Conservation (phyloP, 2,113 vertebrate species). For the Typhlomys cinereus region DNA sequence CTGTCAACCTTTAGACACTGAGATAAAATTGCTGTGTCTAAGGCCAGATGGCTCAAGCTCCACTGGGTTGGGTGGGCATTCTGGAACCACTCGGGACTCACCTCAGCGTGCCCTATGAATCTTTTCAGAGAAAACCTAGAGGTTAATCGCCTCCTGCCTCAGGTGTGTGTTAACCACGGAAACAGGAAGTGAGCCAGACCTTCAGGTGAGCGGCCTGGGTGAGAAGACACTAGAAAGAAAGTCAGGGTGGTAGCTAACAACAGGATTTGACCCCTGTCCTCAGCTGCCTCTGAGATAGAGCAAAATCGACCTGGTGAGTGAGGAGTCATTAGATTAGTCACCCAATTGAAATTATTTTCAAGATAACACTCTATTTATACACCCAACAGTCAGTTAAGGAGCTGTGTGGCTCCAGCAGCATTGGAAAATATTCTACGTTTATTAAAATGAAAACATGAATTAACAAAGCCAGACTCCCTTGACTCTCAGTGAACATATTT, state of each 20-base stretch:
- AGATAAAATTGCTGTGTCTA: not conserved
- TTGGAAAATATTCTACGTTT: slow-evolving; percentile 38
- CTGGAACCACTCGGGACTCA: not conserved
- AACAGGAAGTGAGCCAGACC: not conserved
- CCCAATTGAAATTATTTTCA: slow-evolving; percentile 57
- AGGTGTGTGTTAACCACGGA: not conserved
- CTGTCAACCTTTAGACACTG: not conserved
- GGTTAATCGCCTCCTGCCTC: not conserved
- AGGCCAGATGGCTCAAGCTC: not conserved
- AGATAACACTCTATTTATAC: slow-evolving; percentile 67
- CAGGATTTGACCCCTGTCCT: not conserved
- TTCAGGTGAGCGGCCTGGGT: not conserved
- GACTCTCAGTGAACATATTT: not conserved
- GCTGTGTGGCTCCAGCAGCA: not conserved
- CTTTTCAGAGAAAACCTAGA: not conserved
- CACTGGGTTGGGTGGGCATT: not conserved
- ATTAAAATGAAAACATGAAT: slow-evolving; percentile 20
- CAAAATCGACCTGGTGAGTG: not conserved
- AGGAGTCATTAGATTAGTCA: slow-evolving; percentile 30
- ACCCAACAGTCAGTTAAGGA: slow-evolving; percentile 20
- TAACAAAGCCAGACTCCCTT: not conserved
- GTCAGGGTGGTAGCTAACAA: not conserved
- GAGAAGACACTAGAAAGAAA: not conserved
- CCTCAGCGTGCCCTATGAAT: not conserved
- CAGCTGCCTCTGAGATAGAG: not conserved